Base-by-base conservation (phyloP, 1,140 invertebrate species). In the Pseudomyrmex concolor region DNA sequence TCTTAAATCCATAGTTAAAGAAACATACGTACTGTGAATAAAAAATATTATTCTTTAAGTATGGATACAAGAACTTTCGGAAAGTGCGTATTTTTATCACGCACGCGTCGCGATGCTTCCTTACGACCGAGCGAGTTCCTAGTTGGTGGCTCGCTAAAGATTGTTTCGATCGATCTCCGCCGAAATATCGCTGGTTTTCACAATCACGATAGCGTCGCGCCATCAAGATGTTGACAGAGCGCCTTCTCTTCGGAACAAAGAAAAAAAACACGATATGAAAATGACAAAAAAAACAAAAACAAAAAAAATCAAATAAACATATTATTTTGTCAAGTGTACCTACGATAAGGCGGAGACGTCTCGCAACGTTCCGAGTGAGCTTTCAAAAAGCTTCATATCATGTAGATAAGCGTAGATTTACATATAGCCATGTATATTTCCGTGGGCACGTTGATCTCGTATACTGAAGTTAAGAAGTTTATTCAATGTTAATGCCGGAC, bases 311-410 rank as follows among this genome's bases (percentile, higher is more conserved):
- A n/a, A 25, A 54, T 3, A 62, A 51, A 81, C 15, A 62, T 57
- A 59, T 81, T 78, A 83, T 83, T 83, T 76, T 67, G 45, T 54
- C 64, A 66, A 77, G n/a, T 63, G 57, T 78, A 34, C 43, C 25
- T n/a, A 80, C 13, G 22, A 12, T 59, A 13, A 13, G 25, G 19
- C 50, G 50, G 50, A 50, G 54, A 55, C 60, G 17, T 25, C 12
- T 72, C 66, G 83, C 54, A 43, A 19, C 64, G 82, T 25, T 34
- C 68, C 78, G 54, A 66, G 54, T 34, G 9, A n/a, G 48, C 48
- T 77, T 57, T 88, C 60, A 51, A 84, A 5, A 34, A 62, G 83
- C 66, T 88, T 88, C 83, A 88, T 88, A 88, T 88, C 86, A 88
- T 77, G 59, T 87, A 85, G 83, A 82, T 87, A 87, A 60, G 15